Base-by-base conservation (phyloP, 2,797 vertebrate species). In the Catamblyrhynchus diadema region DNA sequence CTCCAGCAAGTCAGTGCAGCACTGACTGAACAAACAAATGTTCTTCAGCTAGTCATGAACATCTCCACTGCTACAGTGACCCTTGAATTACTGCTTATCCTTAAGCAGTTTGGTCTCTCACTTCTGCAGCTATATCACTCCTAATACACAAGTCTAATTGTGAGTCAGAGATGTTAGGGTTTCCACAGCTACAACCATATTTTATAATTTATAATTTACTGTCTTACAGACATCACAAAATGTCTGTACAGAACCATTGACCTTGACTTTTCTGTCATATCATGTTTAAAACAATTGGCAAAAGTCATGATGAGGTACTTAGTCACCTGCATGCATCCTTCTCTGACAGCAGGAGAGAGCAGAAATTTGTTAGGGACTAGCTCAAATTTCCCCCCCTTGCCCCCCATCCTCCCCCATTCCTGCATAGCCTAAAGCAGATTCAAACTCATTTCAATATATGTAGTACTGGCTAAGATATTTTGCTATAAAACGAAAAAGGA, bases 381-480 rank as follows among this genome's bases (percentile, higher is more conserved):
- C 25, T 86, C 1, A 2, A 70, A 23, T 61, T 73, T n/a, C 15
- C 45, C 12, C 42, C 22, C 13, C 4, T 19, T 51, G n/a, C 6
- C 3, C 44, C 5, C 3, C 24, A 15, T 32, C 5, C 28, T 44
- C 14, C 9, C 6, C 17, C 12, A 71, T 62, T 88, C n/a, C 53
- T 67, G 35, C 51, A 85, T 5, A 85, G 74, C 48, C 53, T 87
- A 50, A 66, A 79, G 44, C 42, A 93, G 54, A 42, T 93, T 74
- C 53, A 89, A 66, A 66, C 41, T 66, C 32, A 79, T 94, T 91
- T 87, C 88, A 92, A 93, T 90, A 78, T 47, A 85, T 12, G 20
- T 84, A 93, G 37, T 75, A 86, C n/a, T 71, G 33, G 65, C 53
- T 82, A 66, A 86, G 45, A 21, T 86, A 78, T 94, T 97, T 95